Evolutionary conservation across 2,888 invertebrate genomes (phyloP).

Genomic region (Acleris sparsana): DNA sequence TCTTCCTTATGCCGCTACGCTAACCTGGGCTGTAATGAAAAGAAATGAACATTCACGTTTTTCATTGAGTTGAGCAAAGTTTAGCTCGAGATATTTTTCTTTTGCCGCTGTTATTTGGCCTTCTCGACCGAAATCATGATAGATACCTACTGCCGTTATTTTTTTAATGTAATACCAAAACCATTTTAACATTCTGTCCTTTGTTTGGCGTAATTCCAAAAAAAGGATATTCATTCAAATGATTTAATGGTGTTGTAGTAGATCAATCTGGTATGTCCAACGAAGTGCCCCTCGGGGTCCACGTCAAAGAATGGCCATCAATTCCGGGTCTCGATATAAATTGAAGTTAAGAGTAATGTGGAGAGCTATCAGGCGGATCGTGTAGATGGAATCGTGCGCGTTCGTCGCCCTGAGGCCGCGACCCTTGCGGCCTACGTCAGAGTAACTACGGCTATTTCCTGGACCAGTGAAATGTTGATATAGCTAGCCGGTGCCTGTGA

Average conservation of each 20-base stretch:
- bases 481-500: slow-evolving; percentile 20
- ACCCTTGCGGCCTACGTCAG: slow-evolving; percentile 48
- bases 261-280: slow-evolving; percentile 2
- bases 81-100: neutral
- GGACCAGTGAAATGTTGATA: slow-evolving; percentile 33
- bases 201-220: too few relatives aligned
- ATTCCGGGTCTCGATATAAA: slow-evolving; percentile 29
- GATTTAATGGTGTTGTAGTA: neutral
- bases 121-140: neutral
- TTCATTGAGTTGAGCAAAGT: slow-evolving; percentile 8
- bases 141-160: too few relatives aligned
- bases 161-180: too few relatives aligned
- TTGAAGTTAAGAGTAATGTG: slow-evolving; percentile 48
- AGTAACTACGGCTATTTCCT: slow-evolving; percentile 39
- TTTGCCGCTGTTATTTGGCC: neutral
- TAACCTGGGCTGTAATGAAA: slow-evolving; percentile 21
- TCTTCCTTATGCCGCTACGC: slow-evolving; percentile 25
- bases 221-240: too few relatives aligned
- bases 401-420: slow-evolving; percentile 50
- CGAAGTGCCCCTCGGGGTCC: slow-evolving; percentile 19
- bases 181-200: too few relatives aligned
- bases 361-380: slow-evolving; percentile 56
- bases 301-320: slow-evolving; percentile 34
- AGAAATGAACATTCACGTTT: slow-evolving; percentile 11
- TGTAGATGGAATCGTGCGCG: slow-evolving; percentile 60